Conservation (phyloP, 2,888 invertebrate species). For the Lysandra coridon region DNA sequence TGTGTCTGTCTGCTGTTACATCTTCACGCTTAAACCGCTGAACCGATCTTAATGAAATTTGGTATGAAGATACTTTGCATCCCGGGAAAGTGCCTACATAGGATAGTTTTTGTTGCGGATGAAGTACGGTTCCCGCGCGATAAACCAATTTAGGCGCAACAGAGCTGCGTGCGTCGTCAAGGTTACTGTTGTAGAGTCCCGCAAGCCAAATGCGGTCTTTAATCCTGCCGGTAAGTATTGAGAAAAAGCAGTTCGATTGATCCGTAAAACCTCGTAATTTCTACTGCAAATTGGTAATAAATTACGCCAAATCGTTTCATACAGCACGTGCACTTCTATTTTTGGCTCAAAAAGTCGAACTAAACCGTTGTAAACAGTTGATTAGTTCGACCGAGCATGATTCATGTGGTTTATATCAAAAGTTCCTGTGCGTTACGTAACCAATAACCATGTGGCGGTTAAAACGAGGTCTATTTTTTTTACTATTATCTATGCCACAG, state of each 20-base stretch:
- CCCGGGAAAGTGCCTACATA: too few relatives aligned
- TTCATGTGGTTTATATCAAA: conserved; percentile 60
- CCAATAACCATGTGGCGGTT: conserved; percentile 38
- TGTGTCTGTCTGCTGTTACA: too few relatives aligned
- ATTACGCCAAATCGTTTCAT: conserved; percentile 31
- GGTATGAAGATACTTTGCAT: too few relatives aligned
- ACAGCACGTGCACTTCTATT: conserved; percentile 40
- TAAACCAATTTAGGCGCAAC: too few relatives aligned
- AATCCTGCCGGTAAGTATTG: too few relatives aligned
- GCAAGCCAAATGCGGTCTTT: too few relatives aligned
- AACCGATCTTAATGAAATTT: too few relatives aligned
- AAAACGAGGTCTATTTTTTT: conserved; percentile 37
- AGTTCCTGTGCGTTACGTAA: conserved; percentile 47
- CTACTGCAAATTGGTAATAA: conserved; percentile 1
- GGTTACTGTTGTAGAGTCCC: too few relatives aligned
- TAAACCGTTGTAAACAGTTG: conserved; percentile 59
- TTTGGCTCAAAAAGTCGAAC: conserved; percentile 53
- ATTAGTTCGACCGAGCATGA: conserved; percentile 66
- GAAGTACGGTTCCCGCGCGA: too few relatives aligned
- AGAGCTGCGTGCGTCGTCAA: too few relatives aligned
- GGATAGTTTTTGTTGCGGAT: too few relatives aligned
- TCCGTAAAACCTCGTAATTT: conserved; percentile 1
- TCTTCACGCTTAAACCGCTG: too few relatives aligned
- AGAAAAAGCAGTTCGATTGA: neutral
- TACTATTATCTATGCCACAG: conserved; percentile 20